Evolutionary conservation across 2,888 invertebrate genomes (phyloP).

Genomic region (Empis stercorea): DNA sequence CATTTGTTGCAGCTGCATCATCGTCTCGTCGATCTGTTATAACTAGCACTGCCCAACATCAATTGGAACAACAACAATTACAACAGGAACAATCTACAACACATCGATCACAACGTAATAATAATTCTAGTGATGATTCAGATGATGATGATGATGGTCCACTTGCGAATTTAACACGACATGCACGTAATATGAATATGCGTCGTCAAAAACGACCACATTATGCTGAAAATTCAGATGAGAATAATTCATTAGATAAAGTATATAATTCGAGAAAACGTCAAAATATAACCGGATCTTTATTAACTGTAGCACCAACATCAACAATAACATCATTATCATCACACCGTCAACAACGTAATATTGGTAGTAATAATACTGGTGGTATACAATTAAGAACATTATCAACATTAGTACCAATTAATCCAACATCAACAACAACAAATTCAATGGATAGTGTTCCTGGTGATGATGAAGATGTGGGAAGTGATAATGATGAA

Average conservation of each 20-base stretch:
- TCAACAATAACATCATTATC: slow-evolving; percentile 4
- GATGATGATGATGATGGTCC: slow-evolving; percentile 10
- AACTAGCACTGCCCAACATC: slow-evolving; percentile 12
- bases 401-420: background rate
- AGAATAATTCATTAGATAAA: slow-evolving; percentile 28
- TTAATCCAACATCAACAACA: background rate
- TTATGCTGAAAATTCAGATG: slow-evolving; percentile 50
- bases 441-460: background rate
- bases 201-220: slow-evolving; percentile 38
- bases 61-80: slow-evolving; percentile 13
- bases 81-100: slow-evolving; percentile 10
- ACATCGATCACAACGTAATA: background rate
- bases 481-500: slow-evolving; percentile 23
- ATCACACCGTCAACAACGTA: slow-evolving; percentile 10
- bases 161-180: background rate
- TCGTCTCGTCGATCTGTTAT: slow-evolving; percentile 15
- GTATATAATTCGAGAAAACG: slow-evolving; percentile 4
- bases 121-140: background rate
- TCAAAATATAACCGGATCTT: background rate
- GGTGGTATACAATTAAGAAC: background rate
- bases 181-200: slow-evolving; percentile 11
- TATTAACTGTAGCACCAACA: background rate
- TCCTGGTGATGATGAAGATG: slow-evolving; percentile 15
- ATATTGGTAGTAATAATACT: slow-evolving; percentile 1
- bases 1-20: slow-evolving; percentile 26